A percentile compares a stretch with the other conserved stretches of the same genome.
phyloP scores from a whole-genome alignment of 1,140 invertebrate genomes.

The Oedothorax gibbosus region DNA sequence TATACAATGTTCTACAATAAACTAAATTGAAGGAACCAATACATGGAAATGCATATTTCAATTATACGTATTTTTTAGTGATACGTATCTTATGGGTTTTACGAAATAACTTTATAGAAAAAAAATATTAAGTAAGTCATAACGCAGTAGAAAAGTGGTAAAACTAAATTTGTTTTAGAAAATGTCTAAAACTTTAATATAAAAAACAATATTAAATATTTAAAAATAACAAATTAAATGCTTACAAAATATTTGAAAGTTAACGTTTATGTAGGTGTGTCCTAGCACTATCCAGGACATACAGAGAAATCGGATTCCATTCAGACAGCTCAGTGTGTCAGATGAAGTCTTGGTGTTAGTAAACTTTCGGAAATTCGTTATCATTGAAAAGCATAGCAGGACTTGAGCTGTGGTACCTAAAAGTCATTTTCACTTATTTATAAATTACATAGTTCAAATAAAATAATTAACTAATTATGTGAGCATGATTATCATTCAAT shows the following conservation, averaged over 20 bases:
- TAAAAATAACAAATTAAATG: neutral
- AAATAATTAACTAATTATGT: neutral
- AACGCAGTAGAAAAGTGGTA: too few species aligned
- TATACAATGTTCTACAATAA: too few species aligned
- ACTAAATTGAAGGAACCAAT: too few species aligned
- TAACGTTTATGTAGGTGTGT: slow-evolving; percentile 75
- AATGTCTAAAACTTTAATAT: too few species aligned
- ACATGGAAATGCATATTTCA: too few species aligned
- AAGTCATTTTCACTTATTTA: neutral
- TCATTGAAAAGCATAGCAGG: slow-evolving; percentile 34
- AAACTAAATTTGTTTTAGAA: too few species aligned
- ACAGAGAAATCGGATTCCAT: slow-evolving; percentile 84
- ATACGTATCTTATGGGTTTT: too few species aligned
- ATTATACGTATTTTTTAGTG: too few species aligned
- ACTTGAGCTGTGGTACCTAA: slow-evolving; percentile 18
- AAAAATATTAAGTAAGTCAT: too few species aligned
- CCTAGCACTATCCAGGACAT: slow-evolving; percentile 95
- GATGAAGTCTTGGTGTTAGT: slow-evolving; percentile 27
- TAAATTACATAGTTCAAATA: neutral
- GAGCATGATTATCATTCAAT: neutral
- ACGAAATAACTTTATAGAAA: too few species aligned
- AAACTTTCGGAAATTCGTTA: slow-evolving; percentile 49
- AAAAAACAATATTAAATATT: too few species aligned
- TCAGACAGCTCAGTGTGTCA: slow-evolving; percentile 69
- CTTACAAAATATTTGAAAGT: slow-evolving; percentile 60